Evolutionary conservation across 2,888 invertebrate species (phyloP), one percentile per base, ranked within the genome.

Genomic region (Galerucella calmariensis): DNA sequence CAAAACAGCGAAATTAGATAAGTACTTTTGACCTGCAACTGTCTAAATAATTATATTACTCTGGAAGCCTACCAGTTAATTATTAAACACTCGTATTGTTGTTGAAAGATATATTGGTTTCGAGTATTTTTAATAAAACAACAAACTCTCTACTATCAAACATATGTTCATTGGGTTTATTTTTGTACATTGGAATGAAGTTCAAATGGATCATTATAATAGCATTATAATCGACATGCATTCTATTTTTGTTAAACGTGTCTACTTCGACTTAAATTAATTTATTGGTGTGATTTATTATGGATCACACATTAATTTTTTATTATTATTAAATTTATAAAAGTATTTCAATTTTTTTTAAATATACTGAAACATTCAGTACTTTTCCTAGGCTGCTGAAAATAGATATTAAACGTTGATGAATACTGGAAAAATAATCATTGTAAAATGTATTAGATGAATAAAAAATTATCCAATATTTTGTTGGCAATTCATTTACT

Each of bases 171-270:
- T 48, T 20, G 44, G 1, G 66, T 66, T 66, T 66, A 66, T 66
- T 66, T 66, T 66, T 66, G 48, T 48, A 66, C 24, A 66, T 24
- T 10, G 46, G 24, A 66, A 51, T 48, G 51, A 66, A 20, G 46
- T 66, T 66, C 11, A 14, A 6, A 27, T 51, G 48, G 12, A 51
- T 66, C 63, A 24, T 24, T n/a, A n/a, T 66, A 66, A 27, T 66
- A 56, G 9, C 16, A 14, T 44, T 48, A 27, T 66, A 51, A 24
- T 66, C 24, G 4, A 24, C 44, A 66, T 66, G 51, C 66, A 66
- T 20, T 66, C 48, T 66, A 66, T 66, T 66, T 66, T 66, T 9
- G 16, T 66, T 66, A 61, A 35, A 35, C 61, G 61, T 61, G n/a
- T 12, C 14, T n/a, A 61, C n/a, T 24, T 27, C 58, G 9, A 16